Conservation (phyloP, 2,888 invertebrate genomes). For the Melanostoma scalare region DNA sequence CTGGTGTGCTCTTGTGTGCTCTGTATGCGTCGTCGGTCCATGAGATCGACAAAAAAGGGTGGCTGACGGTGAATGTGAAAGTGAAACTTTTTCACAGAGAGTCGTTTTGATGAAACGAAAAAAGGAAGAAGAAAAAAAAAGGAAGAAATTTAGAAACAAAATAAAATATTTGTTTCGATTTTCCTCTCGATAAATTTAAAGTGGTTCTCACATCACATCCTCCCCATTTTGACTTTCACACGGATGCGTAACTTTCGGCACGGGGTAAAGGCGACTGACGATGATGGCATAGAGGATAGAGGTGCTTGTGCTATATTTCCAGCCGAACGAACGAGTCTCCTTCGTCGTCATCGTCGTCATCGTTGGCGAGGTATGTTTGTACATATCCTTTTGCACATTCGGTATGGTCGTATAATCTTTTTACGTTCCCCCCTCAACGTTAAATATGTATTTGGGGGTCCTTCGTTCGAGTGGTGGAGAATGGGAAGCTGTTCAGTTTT, state of each 20-base stretch:
- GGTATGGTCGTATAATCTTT: slow-evolving; percentile 66
- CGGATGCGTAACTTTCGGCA: slow-evolving; percentile 31
- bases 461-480: not conserved
- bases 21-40: not conserved
- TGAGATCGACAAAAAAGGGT: not conserved
- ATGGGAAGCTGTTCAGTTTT: slow-evolving; percentile 55
- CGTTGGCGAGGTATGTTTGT: not conserved
- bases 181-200: slow-evolving; percentile 70
- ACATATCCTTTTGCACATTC: slow-evolving; percentile 42
- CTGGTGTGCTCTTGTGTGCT: not conserved
- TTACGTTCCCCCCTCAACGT: slow-evolving; percentile 50
- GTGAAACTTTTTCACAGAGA: slow-evolving; percentile 46
- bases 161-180: slow-evolving; percentile 71
- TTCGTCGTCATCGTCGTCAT: not conserved
- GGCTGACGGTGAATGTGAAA: slow-evolving; percentile 5
- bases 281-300: no score
- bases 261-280: no score
- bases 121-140: no score
- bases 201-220: slow-evolving; percentile 53
- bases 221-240: slow-evolving; percentile 21
- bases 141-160: slow-evolving; percentile 37
- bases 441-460: slow-evolving; percentile 56
- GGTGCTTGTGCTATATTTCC: slow-evolving; percentile 18
- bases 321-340: slow-evolving; percentile 5
- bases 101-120: slow-evolving; percentile 59